Evolutionary conservation across 2,888 invertebrate genomes (phyloP).

Genomic region (Eristalinus sepulchralis): DNA sequence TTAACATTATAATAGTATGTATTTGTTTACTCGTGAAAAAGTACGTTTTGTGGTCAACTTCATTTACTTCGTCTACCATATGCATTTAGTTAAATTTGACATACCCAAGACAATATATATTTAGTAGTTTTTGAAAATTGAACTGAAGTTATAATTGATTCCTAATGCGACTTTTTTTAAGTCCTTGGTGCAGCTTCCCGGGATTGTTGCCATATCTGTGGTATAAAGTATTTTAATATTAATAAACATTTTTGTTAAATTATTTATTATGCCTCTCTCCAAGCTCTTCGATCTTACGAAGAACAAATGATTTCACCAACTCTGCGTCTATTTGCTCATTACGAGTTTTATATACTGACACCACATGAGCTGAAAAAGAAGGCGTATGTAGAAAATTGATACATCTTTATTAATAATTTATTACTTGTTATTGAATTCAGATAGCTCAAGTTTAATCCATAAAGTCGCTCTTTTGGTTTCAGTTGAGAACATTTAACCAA

Average conservation of each 20-base stretch:
- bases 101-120: too few species aligned
- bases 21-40: too few species aligned
- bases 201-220: background rate
- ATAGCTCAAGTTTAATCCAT: slow-evolving; percentile 74
- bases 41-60: too few species aligned
- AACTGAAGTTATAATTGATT: background rate
- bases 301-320: slow-evolving; percentile 75
- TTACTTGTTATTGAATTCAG: slow-evolving; percentile 79
- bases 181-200: background rate
- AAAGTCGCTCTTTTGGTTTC: slow-evolving; percentile 72
- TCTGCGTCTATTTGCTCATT: slow-evolving; percentile 75
- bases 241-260: background rate
- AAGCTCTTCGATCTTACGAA: slow-evolving; percentile 74
- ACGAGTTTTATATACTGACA: slow-evolving; percentile 78
- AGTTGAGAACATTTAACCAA: slow-evolving; percentile 74
- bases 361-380: slow-evolving; percentile 78
- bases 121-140: background rate
- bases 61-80: too few species aligned
- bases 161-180: background rate
- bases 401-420: background rate
- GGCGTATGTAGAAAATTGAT: slow-evolving; percentile 23
- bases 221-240: background rate
- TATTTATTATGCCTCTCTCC: slow-evolving; percentile 24
- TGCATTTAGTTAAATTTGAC: too few species aligned
- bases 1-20: too few species aligned